Evolutionary conservation across 1,140 invertebrate species (phyloP).

Genomic region (Stegodyphus dumicola): DNA sequence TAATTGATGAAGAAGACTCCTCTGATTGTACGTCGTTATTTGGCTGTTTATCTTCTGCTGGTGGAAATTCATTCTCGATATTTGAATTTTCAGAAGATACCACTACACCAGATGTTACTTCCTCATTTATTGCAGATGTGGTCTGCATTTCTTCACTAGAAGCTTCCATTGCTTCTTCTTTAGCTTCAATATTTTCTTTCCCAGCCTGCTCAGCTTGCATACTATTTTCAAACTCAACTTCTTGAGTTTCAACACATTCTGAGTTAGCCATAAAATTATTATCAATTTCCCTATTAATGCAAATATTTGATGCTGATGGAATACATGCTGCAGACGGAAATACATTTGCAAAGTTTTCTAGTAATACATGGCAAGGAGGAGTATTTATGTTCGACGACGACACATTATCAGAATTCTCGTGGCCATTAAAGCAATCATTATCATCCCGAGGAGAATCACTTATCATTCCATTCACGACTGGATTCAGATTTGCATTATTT

Average conservation of each 20-base stretch:
- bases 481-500: constrained; percentile 3
- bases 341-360: constrained; percentile 57
- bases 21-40: background rate
- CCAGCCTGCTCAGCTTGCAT: background rate
- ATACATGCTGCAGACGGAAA: constrained; percentile 51
- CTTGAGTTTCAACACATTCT: constrained; percentile 29
- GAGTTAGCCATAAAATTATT: constrained; percentile 29
- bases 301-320: constrained; percentile 42
- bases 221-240: constrained; percentile 12
- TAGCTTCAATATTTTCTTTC: background rate
- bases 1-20: background rate
- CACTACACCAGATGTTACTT: constrained; percentile 2
- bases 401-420: constrained; percentile 15
- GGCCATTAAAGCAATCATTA: constrained; percentile 34
- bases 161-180: constrained; percentile 32
- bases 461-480: constrained; percentile 41
- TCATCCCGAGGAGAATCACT: constrained; percentile 48
- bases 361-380: constrained; percentile 22
- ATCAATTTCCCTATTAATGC: constrained; percentile 17
- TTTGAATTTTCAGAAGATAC: background rate
- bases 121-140: background rate
- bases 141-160: background rate
- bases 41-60: background rate
- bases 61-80: background rate
- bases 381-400: constrained; percentile 33